Base-by-base conservation (phyloP, 2,797 vertebrate species). In the Macropodus opercularis region DNA sequence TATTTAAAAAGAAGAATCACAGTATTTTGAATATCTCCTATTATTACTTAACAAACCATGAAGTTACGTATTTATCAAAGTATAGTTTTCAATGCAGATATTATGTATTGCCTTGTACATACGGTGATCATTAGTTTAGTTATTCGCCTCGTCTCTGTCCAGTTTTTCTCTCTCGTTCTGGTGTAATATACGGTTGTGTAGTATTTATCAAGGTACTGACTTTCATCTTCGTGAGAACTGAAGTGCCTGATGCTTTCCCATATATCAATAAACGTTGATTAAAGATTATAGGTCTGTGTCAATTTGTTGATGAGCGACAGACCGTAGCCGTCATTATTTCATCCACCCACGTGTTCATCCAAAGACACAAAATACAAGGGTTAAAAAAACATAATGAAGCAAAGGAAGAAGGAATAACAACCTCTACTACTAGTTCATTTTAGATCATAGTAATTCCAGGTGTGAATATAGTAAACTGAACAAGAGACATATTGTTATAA, bases 21-120 rank as follows among this genome's bases (percentile, higher is more conserved):
- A 95, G 93, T 95, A 95, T 97, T 98, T 95, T 93, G 90, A 92
- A 87, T 85, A 89, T 94, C 94, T 95, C 93, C 83, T 96, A 93
- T 90, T 92, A 77, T 64, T 89, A 78, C 84, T 63, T 86, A 93
- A 83, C 73, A 64, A 83, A 89, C 91, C 85, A 91, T 93, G 90
- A 95, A 94, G 92, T 90, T 92, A 89, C 85, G 83, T 93, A 91
- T 92, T 94, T 92, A 89, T 93, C 90, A 87, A 91, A 92, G 84
- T 90, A 88, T 94, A 91, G 87, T 95, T 94, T 95, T 93, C 92
- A 93, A 90, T 72, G 80, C 84, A 85, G 79, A 87, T 85, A 74
- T 89, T 2, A 71, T 91, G 84, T 92, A 89, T 88, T 90, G 87
- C 86, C 79, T 85, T 92, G 86, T 92, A 92, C 86, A 91, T 89